These are phyloP conservation scores for Peromyscus maniculatus DNA, from an alignment of 2,113 vertebrate genomes.

Conservation along the genomic window DNA sequence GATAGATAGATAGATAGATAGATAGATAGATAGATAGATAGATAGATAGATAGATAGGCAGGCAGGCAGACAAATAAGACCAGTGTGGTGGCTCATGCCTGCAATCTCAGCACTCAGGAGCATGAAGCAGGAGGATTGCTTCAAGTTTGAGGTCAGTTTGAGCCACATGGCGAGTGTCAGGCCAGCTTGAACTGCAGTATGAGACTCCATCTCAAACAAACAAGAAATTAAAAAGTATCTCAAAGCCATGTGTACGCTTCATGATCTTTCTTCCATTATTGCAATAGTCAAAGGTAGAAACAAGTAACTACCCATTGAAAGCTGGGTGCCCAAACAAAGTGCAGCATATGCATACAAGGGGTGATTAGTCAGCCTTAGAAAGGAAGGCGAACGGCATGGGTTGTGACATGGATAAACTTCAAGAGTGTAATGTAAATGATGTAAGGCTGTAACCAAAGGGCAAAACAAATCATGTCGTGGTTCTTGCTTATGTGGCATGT, in stretches of 20 bases:
- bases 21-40: too few relatives aligned
- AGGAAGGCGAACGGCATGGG: not conserved
- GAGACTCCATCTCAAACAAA: not conserved
- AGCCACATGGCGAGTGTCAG: not conserved
- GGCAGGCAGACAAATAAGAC: not conserved
- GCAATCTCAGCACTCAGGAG: not conserved
- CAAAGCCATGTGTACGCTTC: not conserved
- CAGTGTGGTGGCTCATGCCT: not conserved
- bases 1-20: too few relatives aligned
- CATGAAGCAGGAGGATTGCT: not conserved
- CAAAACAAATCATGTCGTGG: too few relatives aligned
- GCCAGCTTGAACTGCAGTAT: not conserved
- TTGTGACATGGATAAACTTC: not conserved
- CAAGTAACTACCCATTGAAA: not conserved
- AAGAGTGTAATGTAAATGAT: not conserved
- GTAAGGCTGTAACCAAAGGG: not conserved
- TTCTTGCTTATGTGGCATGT: not conserved
- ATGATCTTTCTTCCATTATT: not conserved
- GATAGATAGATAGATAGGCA: too few relatives aligned
- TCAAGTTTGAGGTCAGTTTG: not conserved
- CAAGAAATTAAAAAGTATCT: not conserved
- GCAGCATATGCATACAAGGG: not conserved
- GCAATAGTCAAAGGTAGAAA: not conserved
- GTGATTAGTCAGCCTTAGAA: not conserved
- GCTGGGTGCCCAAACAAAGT: not conserved